Base-by-base conservation (phyloP, 1,140 invertebrate genomes). In the Elymnias hypermnestra region DNA sequence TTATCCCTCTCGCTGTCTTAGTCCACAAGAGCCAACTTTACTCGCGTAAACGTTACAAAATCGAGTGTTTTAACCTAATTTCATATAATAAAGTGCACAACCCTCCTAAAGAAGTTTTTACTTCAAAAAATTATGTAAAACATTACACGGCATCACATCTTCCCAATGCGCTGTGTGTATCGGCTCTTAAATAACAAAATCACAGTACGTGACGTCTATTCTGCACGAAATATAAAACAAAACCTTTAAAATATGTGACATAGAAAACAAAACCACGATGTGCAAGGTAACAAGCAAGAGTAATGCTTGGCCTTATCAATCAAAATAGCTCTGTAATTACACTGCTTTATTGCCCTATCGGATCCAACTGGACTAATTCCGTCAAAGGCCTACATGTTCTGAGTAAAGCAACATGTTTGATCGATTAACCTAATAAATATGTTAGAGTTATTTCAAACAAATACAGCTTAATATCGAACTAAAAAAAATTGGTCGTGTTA, bases 291-390 rank as follows among this genome's bases (percentile, higher is more conserved):
- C 14, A 31, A 31, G 12, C 28, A 31, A 9, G 13, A 15, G 28
- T 15, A 31, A 15, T 33, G 12, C 4, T 5, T 33, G 29, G 6
- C 29, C 29, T 15, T 33, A 33, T 33, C 29, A 33, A 33, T 33
- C 29, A 33, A 33, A 33, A 33, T 33, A 33, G 13, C 29, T 33
- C 29, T 8, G 12, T 33, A 33, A 33, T 12, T 9, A 12, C 14
- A 33, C 12, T 14, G 13, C 29, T 33, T 33, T 15, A 33, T 15
- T 12, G 14, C 29, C 29, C 12, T 33, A 33, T 33, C 8, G 13
- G 29, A 33, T 13, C n/a, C 14, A 14, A 33, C 29, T 5, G 8
- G 14, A 15, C 29, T 33, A 33, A 33, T 33, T 33, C 29, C 15
- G 29, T 33, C 29, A 33, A 15, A 33, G 29, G 14, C 13, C 13